Evolutionary conservation across 2,113 vertebrate genomes (phyloP).

Genomic region (Grus americana): DNA sequence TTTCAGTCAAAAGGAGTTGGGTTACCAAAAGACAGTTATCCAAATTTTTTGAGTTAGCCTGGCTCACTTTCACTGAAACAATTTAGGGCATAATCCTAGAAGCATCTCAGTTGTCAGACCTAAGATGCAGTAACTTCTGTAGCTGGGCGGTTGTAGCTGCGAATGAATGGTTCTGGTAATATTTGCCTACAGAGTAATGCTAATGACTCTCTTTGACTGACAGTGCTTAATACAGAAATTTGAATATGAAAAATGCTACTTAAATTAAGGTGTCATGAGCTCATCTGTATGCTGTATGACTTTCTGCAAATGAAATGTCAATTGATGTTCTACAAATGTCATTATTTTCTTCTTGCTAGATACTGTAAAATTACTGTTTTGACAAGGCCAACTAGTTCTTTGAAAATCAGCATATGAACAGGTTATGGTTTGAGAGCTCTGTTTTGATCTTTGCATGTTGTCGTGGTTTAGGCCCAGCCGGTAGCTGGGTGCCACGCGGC

Average conservation of each 20-base stretch:
- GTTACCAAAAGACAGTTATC: background rate
- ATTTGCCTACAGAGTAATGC: background rate
- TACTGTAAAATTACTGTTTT: constrained; percentile 52
- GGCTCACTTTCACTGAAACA: background rate
- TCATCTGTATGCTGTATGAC: background rate
- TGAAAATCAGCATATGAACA: background rate
- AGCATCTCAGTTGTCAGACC: background rate
- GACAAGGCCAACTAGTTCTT: constrained; percentile 21
- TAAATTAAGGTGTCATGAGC: constrained; percentile 10
- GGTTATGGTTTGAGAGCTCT: constrained; percentile 20
- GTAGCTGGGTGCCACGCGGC: too few species aligned
- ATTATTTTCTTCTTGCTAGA: constrained; percentile 23
- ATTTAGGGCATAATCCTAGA: background rate
- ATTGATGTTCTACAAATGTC: constrained; percentile 3
- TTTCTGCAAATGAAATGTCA: constrained; percentile 27
- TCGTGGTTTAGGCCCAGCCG: too few species aligned
- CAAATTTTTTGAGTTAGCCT: background rate
- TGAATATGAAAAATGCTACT: constrained; percentile 24
- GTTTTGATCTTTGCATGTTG: constrained; percentile 32
- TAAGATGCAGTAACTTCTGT: background rate
- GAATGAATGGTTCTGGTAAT: background rate
- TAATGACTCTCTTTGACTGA: background rate
- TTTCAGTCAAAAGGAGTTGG: background rate
- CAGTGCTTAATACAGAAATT: background rate
- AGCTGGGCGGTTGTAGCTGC: background rate